Conservation (phyloP, 2,113 vertebrate species). For the Solenodon paradoxus region DNA sequence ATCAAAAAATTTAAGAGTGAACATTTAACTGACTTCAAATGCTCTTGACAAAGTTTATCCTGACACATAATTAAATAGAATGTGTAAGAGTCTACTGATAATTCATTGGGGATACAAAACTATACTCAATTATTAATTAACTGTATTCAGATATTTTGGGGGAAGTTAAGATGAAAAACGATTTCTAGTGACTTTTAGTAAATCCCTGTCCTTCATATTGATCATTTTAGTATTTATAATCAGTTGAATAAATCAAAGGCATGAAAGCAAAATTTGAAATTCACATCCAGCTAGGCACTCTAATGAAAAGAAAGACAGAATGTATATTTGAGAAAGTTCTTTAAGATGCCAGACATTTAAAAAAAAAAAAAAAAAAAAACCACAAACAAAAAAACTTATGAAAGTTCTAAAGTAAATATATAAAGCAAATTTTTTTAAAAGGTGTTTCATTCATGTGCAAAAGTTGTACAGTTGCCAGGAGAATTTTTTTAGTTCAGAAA, state of each 20-base stretch:
- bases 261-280: not conserved
- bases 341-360: not conserved
- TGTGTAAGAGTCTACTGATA: not conserved
- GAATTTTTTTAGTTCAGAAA: too few species aligned
- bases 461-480: not conserved
- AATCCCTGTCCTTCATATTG: not conserved
- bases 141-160: not conserved
- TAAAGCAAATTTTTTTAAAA: not conserved
- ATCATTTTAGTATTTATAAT: not conserved
- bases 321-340: slow-evolving; percentile 10
- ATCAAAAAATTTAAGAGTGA: not conserved
- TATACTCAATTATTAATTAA: not conserved
- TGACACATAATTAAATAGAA: not conserved
- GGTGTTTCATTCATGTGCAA: not conserved
- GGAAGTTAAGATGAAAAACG: not conserved
- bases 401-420: slow-evolving; percentile 8
- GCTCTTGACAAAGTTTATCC: not conserved
- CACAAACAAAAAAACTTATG: too few species aligned
- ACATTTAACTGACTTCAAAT: not conserved
- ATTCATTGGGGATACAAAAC: not conserved
- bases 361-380: too few species aligned
- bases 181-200: not conserved
- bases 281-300: not conserved
- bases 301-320: not conserved
- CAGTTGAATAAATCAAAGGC: not conserved